Conservation (phyloP, 2,113 vertebrate species). For the Zapus hudsonius region DNA sequence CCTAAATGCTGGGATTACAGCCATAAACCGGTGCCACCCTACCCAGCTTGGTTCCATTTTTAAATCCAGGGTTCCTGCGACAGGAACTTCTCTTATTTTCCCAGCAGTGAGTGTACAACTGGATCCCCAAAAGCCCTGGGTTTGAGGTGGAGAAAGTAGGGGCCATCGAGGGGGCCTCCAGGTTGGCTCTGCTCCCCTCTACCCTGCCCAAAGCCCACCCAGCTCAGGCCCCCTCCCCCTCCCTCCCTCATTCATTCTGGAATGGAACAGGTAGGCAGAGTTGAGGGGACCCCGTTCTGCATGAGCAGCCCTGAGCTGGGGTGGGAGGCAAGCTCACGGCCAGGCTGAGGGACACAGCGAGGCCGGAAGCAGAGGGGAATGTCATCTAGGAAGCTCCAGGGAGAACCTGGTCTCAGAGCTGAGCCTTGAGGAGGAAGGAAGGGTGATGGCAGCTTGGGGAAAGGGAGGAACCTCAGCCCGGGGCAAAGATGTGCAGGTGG, state of each 20-base stretch:
- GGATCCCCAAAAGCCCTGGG: background rate
- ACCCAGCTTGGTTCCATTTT: background rate
- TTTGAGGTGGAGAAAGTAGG: background rate
- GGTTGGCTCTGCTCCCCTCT: background rate
- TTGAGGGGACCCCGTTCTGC: background rate
- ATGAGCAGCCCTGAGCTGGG: background rate
- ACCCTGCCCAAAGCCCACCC: background rate
- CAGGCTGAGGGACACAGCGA: background rate
- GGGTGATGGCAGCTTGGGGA: background rate
- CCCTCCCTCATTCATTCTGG: background rate
- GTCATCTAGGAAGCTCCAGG: background rate
- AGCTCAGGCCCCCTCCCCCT: background rate
- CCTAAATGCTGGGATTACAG: background rate
- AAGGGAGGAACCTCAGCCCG: background rate
- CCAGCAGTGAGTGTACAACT: background rate
- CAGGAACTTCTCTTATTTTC: constrained; percentile 25
- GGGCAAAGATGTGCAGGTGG: background rate
- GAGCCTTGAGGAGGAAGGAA: background rate
- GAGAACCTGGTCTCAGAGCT: background rate
- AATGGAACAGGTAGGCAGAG: background rate
- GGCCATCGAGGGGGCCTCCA: background rate
- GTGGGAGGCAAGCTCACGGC: background rate
- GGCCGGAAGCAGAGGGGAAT: background rate
- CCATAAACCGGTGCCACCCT: background rate
- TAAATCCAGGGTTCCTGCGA: background rate